A percentile compares a stretch with the other conserved stretches of the same genome.
Evolutionary conservation across 2,113 vertebrate genomes (phyloP).

Genomic region (Trinectes maculatus): DNA sequence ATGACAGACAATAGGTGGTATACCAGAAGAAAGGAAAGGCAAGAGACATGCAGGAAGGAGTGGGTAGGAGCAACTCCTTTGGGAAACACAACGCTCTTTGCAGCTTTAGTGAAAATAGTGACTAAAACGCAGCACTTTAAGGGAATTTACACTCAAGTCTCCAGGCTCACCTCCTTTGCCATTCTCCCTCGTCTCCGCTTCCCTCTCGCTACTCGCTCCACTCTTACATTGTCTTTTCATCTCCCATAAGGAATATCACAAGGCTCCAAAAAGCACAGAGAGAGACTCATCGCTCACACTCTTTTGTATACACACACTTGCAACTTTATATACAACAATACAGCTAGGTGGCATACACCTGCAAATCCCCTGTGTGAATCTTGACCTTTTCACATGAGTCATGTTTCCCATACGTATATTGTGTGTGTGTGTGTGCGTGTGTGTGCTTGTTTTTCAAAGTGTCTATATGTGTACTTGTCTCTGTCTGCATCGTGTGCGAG

Average conservation of each 20-base stretch:
- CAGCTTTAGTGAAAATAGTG: slow-evolving; percentile 82
- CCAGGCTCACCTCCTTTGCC: slow-evolving; percentile 63
- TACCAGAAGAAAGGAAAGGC: slow-evolving; percentile 34
- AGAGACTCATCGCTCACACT: slow-evolving; percentile 21
- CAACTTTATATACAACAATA: slow-evolving; percentile 1
- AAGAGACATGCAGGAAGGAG: slow-evolving; percentile 36
- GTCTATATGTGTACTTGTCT: slow-evolving; percentile 59
- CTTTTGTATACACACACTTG: slow-evolving; percentile 1
- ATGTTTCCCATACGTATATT: slow-evolving; percentile 75
- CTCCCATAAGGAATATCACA: slow-evolving; percentile 67
- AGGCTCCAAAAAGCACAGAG: slow-evolving; percentile 48
- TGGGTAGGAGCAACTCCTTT: slow-evolving; percentile 59
- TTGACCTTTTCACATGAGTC: slow-evolving; percentile 76
- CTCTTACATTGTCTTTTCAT: slow-evolving; percentile 67
- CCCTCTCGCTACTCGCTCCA: slow-evolving; percentile 47
- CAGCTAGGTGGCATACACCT: slow-evolving; percentile 48
- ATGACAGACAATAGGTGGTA: slow-evolving; percentile 55
- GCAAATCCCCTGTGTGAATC: slow-evolving; percentile 60
- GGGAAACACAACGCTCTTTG: slow-evolving; percentile 80
- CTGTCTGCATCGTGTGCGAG: slow-evolving; percentile 38
- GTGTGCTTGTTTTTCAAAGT: slow-evolving; percentile 58
- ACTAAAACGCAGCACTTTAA: slow-evolving; percentile 83
- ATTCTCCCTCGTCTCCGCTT: slow-evolving; percentile 55
- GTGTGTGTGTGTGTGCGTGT: too few species aligned
- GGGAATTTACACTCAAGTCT: slow-evolving; percentile 81